Conservation (phyloP, 1,140 invertebrate genomes). For the Phymastichus coffea region DNA sequence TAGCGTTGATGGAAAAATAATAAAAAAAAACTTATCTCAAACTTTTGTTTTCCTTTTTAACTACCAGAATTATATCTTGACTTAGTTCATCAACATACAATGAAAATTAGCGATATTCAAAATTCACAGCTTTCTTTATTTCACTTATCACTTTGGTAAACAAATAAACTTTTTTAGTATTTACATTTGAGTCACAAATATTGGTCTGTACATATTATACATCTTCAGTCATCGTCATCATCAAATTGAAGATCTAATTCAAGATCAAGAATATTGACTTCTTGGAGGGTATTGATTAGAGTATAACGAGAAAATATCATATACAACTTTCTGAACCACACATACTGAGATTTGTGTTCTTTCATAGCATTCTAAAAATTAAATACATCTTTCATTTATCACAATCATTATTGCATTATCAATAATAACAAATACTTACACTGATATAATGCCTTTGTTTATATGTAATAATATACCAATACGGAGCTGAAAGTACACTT, state of each 20-base stretch:
- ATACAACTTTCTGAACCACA: conserved; percentile 91
- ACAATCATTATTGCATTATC: conserved; percentile 23
- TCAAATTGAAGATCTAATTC: conserved; percentile 75
- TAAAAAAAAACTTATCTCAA: conserved; percentile 27
- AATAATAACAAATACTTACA: conserved; percentile 36
- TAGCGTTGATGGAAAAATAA: conserved; percentile 28
- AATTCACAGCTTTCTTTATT: too few species aligned
- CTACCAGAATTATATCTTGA: too few species aligned
- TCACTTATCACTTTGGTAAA: conserved; percentile 21
- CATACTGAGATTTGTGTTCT: conserved; percentile 82
- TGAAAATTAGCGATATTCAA: too few species aligned
- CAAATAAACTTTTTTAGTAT: conserved; percentile 17
- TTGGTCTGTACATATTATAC: too few species aligned
- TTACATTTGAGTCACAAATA: background rate
- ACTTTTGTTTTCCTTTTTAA: background rate
- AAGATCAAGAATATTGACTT: conserved; percentile 69
- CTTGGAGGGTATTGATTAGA: conserved; percentile 81
- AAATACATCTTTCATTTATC: background rate
- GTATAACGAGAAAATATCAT: conserved; percentile 89
- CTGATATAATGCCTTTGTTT: conserved; percentile 47
- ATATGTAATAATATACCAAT: conserved; percentile 66
- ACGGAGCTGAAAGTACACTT: conserved; percentile 71
- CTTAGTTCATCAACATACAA: too few species aligned
- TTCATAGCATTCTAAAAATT: conserved; percentile 73
- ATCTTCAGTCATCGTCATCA: conserved; percentile 55